Conservation (phyloP, 2,797 vertebrate species). For the Trichosurus vulpecula region DNA sequence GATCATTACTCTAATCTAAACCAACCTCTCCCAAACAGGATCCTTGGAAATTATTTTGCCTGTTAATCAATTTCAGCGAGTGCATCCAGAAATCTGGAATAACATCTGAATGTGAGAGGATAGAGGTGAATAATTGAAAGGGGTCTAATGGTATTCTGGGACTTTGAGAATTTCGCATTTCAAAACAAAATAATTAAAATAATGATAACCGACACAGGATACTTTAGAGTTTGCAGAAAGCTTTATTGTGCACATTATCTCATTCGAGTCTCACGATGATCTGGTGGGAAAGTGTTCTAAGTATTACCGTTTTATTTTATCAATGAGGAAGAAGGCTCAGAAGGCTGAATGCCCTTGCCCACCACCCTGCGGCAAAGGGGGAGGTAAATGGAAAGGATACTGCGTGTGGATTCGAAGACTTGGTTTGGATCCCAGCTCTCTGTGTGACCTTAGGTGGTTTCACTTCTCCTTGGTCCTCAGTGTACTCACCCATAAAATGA, state of each 20-base stretch:
- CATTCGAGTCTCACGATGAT: not conserved
- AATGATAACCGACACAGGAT: not conserved
- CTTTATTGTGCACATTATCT: not conserved
- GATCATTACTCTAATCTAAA: not conserved
- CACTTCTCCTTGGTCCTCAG: not conserved
- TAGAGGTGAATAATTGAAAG: not conserved
- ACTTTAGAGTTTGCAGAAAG: not conserved
- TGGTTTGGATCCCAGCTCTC: not conserved
- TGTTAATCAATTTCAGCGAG: not conserved
- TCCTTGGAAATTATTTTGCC: not conserved
- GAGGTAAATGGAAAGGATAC: not conserved
- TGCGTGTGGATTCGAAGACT: not conserved
- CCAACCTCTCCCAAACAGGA: not conserved
- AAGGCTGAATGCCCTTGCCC: too few species aligned
- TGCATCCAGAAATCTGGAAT: not conserved
- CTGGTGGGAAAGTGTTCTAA: not conserved
- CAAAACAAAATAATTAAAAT: not conserved
- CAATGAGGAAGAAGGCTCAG: not conserved
- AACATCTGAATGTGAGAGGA: not conserved
- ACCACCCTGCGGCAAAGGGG: not conserved
- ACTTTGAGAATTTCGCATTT: not conserved
- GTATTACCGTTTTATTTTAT: not conserved
- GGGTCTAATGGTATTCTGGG: not conserved
- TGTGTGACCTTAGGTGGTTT: not conserved
- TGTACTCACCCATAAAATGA: not conserved